These are phyloP conservation scores for Epizoanthus ramosus DNA, from an alignment of 92 coral and sea anemone species.

Conservation along the genomic window DNA sequence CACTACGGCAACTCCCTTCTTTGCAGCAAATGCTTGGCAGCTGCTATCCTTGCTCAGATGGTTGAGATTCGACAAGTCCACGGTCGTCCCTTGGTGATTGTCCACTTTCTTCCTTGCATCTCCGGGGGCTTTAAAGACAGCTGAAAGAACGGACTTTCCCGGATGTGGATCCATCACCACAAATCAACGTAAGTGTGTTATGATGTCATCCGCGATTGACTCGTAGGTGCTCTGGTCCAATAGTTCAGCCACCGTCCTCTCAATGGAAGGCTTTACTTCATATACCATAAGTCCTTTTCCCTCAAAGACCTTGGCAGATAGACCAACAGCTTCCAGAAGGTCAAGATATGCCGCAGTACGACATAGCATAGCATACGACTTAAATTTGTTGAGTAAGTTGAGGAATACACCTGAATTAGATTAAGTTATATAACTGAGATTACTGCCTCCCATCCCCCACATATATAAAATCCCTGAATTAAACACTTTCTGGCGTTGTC, in stretches of 20 bases:
- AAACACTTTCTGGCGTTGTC: no score
- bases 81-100: slow-evolving; percentile 6
- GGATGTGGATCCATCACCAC: not conserved
- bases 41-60: not conserved
- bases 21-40: not conserved
- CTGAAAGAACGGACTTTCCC: not conserved
- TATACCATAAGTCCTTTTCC: slow-evolving; percentile 36
- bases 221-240: not conserved
- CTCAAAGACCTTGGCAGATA: slow-evolving; percentile 41
- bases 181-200: slow-evolving; percentile 5
- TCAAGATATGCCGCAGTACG: slow-evolving; percentile 38
- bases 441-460: no score
- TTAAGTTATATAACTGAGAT: not conserved
- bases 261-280: slow-evolving; percentile 32
- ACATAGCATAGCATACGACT: slow-evolving; percentile 24
- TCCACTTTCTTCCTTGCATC: slow-evolving; percentile 31
- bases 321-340: slow-evolving; percentile 27
- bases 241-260: slow-evolving; percentile 30
- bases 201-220: slow-evolving; percentile 5
- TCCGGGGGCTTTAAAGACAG: slow-evolving; percentile 31
- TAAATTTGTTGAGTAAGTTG: slow-evolving; percentile 25
- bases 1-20: slow-evolving; percentile 22
- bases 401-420: not conserved
- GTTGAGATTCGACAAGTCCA: slow-evolving; percentile 21
- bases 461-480: no score